Percentiles rank a stretch among this genome's conserved stretches.
These are phyloP conservation scores for Sipha flava DNA, from an alignment of 1,140 invertebrate genomes.

Conservation along the genomic window DNA sequence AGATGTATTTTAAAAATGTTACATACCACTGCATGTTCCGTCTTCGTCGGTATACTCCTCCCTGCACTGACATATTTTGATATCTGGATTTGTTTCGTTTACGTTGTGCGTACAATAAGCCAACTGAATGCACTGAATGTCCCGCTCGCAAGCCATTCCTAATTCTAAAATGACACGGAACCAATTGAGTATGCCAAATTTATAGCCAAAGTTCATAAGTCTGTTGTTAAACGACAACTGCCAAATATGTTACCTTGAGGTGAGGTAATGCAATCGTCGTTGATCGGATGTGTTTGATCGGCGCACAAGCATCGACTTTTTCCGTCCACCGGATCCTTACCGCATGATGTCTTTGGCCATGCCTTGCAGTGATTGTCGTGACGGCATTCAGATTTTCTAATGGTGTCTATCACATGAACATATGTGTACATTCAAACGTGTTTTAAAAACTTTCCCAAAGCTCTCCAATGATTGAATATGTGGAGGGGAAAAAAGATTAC, in stretches of 20 bases:
- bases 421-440: not conserved
- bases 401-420: not conserved
- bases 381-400: not conserved
- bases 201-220: too few species aligned
- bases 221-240: too few species aligned
- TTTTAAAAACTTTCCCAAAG: not conserved
- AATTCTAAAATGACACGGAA: not conserved
- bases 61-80: slow-evolving; percentile 6
- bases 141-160: not conserved
- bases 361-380: not conserved
- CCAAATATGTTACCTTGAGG: slow-evolving; percentile 5
- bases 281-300: slow-evolving; percentile 23
- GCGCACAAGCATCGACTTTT: slow-evolving; percentile 20
- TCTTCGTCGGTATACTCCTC: slow-evolving; percentile 3
- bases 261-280: slow-evolving; percentile 3
- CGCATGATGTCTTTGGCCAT: slow-evolving; percentile 21
- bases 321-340: not conserved
- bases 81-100: not conserved
- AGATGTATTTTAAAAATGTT: not conserved
- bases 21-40: not conserved
- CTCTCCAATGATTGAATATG: too few species aligned
- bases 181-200: not conserved
- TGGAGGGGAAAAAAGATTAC: not conserved
- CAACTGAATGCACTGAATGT: slow-evolving; percentile 1
- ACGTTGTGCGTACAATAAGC: not conserved